A percentile compares a stretch with the other conserved stretches of the same genome.
phyloP scores from a whole-genome alignment of 2,113 vertebrate species.

The Meriones unguiculatus region DNA sequence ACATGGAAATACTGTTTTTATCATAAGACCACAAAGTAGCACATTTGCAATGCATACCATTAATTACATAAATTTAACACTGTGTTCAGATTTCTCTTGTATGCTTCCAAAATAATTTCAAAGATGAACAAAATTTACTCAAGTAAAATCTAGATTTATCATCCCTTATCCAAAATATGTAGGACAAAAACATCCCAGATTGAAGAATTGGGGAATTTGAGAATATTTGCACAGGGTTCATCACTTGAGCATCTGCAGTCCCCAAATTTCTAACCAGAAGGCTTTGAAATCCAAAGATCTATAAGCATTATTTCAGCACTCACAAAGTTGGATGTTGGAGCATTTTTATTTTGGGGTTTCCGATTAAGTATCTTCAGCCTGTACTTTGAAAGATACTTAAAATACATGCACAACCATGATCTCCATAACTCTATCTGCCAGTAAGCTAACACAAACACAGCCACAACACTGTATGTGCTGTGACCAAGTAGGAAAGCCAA shows the following conservation, averaged over 20 bases:
- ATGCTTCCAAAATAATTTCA: constrained; percentile 62
- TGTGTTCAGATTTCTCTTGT: constrained; percentile 40
- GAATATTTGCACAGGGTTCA: neutral
- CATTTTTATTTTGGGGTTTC: neutral
- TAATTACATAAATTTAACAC: constrained; percentile 75
- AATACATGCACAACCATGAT: neutral
- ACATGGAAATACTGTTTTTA: constrained; percentile 65
- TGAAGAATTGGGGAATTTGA: neutral
- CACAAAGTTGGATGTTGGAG: neutral
- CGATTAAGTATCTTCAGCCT: neutral
- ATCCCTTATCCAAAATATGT: neutral
- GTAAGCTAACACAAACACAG: too few species aligned
- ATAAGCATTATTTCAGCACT: neutral
- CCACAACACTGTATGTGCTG: neutral
- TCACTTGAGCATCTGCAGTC: neutral
- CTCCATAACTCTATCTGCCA: neutral
- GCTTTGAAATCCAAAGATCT: neutral
- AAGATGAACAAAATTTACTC: constrained; percentile 50
- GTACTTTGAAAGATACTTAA: neutral
- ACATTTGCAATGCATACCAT: constrained; percentile 60
- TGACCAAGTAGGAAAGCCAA: neutral
- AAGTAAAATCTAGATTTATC: neutral
- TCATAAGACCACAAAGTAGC: constrained; percentile 64
- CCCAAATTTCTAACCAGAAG: neutral
- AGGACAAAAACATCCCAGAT: neutral